Conservation (phyloP, 2,113 vertebrate species). For the Plecturocebus donacophilus region DNA sequence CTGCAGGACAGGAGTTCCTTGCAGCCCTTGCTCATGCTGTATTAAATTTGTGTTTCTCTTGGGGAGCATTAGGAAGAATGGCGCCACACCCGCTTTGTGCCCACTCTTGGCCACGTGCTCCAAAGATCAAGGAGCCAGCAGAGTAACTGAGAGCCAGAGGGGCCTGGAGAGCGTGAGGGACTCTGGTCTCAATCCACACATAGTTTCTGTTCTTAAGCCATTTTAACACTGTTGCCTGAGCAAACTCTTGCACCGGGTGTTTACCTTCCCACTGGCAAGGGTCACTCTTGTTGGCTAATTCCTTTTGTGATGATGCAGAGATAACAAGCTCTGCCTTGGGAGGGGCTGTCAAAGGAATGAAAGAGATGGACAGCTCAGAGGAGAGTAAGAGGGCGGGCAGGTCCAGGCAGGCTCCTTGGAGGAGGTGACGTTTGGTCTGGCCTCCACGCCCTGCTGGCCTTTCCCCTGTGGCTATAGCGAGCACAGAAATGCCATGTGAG, state of each 20-base stretch:
- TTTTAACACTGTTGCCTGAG: background rate
- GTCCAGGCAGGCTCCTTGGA: background rate
- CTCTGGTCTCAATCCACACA: background rate
- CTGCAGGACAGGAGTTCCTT: background rate
- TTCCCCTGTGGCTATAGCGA: background rate
- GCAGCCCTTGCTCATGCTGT: fast-evolving
- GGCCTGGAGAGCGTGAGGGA: background rate
- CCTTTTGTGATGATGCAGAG: background rate
- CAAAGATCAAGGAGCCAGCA: background rate
- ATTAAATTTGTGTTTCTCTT: background rate
- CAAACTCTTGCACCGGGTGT: background rate
- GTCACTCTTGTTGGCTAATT: background rate
- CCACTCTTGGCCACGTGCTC: background rate
- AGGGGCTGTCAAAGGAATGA: background rate
- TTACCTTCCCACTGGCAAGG: background rate
- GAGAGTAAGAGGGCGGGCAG: background rate
- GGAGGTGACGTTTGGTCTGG: background rate
- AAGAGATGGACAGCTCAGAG: background rate
- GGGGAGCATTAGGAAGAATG: background rate
- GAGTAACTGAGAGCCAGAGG: background rate
- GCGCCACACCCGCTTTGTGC: background rate
- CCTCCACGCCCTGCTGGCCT: background rate
- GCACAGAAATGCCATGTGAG: background rate
- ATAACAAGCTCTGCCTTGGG: background rate
- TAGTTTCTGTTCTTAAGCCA: background rate